phyloP scores from a whole-genome alignment of 2,797 vertebrate species.

The Bradypodion pumilum region DNA sequence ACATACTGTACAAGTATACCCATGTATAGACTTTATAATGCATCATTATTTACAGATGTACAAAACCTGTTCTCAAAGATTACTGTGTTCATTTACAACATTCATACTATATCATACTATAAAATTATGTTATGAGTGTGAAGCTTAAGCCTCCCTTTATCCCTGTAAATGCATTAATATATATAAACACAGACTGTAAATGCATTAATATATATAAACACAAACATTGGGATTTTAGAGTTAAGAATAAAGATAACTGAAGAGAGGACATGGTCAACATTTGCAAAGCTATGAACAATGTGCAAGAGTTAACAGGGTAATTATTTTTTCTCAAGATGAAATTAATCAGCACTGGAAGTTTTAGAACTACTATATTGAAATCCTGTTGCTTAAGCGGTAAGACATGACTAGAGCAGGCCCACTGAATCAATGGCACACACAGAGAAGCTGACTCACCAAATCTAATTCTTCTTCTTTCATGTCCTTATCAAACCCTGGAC shows the following conservation, averaged over 20 bases:
- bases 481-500: too few relatives aligned
- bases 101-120: conserved; percentile 27
- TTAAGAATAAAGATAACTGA: background rate
- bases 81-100: conserved; percentile 41
- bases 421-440: too few relatives aligned
- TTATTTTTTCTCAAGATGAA: background rate
- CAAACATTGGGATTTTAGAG: background rate
- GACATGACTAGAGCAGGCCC: too few relatives aligned
- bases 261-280: background rate
- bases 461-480: too few relatives aligned
- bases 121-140: conserved; percentile 28
- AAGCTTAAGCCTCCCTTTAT: background rate
- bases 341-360: background rate
- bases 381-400: too few relatives aligned
- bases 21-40: conserved; percentile 36
- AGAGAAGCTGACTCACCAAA: too few relatives aligned
- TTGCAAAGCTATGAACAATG: background rate
- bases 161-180: background rate
- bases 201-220: background rate
- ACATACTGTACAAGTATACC: conserved; percentile 32
- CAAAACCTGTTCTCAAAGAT: conserved; percentile 42
- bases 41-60: conserved; percentile 45
- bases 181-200: too few relatives aligned
- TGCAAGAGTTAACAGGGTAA: background rate
- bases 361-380: background rate